phyloP scores from a whole-genome alignment of 2,888 invertebrate genomes.

The Teinopalpus imperialis region DNA sequence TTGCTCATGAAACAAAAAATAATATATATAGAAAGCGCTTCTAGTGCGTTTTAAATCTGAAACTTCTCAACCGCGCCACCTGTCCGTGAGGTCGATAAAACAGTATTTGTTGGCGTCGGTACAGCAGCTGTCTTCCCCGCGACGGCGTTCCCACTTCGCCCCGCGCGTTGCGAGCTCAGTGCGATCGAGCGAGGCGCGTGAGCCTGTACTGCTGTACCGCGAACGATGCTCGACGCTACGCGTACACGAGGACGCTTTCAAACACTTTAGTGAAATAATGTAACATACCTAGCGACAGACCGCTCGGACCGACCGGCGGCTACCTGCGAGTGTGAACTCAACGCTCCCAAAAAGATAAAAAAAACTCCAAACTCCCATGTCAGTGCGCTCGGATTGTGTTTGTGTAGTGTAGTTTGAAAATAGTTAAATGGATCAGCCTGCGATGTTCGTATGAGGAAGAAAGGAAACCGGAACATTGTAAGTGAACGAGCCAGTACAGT shows the following conservation, averaged over 20 bases:
- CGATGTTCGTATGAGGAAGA: constrained; percentile 83
- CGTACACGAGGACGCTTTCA: constrained; percentile 60
- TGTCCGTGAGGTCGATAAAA: constrained; percentile 56
- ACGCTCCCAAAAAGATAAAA: constrained; percentile 66
- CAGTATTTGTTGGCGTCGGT: constrained; percentile 39
- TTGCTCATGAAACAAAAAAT: no score
- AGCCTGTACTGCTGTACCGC: constrained; percentile 48
- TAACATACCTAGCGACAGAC: constrained; percentile 71
- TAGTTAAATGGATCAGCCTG: constrained; percentile 79
- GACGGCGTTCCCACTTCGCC: constrained; percentile 42
- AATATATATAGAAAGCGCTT: constrained; percentile 23
- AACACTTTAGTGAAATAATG: constrained; percentile 78
- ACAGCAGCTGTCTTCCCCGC: constrained; percentile 49
- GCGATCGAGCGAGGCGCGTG: constrained; percentile 75
- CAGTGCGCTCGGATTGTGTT: constrained; percentile 71
- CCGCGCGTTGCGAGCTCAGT: constrained; percentile 55
- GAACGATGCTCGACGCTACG: constrained; percentile 65
- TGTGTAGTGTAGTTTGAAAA: constrained; percentile 77
- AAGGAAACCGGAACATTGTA: constrained; percentile 79
- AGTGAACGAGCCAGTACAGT: constrained; percentile 64
- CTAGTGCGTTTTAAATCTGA: no score
- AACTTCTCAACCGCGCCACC: constrained; percentile 52
- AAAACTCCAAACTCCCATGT: constrained; percentile 69
- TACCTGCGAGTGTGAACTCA: constrained; percentile 66
- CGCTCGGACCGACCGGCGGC: constrained; percentile 82